Evolutionary conservation across 2,888 invertebrate genomes (phyloP).

Genomic region (Baronia brevicornis): DNA sequence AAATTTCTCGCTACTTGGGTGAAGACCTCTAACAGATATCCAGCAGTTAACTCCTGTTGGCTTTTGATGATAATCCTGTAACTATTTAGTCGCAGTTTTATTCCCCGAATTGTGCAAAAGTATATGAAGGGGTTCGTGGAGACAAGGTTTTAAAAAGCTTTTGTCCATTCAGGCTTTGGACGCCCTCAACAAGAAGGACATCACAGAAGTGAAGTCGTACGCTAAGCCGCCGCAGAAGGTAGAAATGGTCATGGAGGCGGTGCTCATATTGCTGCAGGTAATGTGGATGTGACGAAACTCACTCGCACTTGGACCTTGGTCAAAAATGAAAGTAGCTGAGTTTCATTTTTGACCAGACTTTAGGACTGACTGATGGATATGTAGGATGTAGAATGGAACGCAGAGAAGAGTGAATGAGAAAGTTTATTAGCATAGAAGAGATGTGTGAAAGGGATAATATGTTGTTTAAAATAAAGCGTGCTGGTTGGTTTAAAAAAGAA

Average conservation of each 20-base stretch:
- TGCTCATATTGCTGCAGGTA: slow-evolving; percentile 84
- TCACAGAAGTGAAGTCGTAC: slow-evolving; percentile 93
- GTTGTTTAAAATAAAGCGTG: no score
- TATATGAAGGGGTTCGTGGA: no score
- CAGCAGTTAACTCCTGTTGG: no score
- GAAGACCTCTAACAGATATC: no score
- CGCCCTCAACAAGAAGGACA: slow-evolving; percentile 88
- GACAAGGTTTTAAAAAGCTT: not conserved
- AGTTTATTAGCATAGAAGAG: no score
- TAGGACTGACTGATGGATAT: not conserved
- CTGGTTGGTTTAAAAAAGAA: not conserved
- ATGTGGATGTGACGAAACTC: slow-evolving; percentile 1
- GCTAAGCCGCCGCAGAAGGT: slow-evolving; percentile 90
- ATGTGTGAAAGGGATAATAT: no score
- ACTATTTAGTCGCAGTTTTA: no score
- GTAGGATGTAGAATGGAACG: not conserved
- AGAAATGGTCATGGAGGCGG: slow-evolving; percentile 92
- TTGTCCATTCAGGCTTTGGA: slow-evolving; percentile 77
- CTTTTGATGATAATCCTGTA: no score
- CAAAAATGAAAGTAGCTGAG: no score
- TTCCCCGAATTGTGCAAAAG: no score
- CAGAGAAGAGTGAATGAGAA: no score
- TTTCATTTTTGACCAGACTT: not conserved
- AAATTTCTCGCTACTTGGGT: no score
- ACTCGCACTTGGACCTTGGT: slow-evolving; percentile 1